Conservation (phyloP, 2,113 vertebrate species). For the Xenopus tropicalis region UCB_Xtro_10.0 CM004449.2:7217001-7217500, state of each 20-base stretch:
- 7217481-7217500: no score
- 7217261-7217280: constrained; percentile 10
- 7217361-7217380: constrained; percentile 5
- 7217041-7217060: no score
- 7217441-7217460: constrained; percentile 25
- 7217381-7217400: constrained; percentile 23
- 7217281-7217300: not conserved
- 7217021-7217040: no score
- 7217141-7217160: no score
- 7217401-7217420: constrained; percentile 14
- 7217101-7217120: no score
- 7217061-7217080: no score
- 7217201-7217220: no score
- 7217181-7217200: no score
- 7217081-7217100: no score
- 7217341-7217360: not conserved
- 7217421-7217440: not conserved
- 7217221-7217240: not conserved
- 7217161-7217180: no score
- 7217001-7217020: no score
- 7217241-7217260: not conserved
- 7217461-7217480: not conserved
- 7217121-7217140: no score
- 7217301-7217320: not conserved
- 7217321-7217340: not conserved